Evolutionary conservation across 2,888 invertebrate species (phyloP).

Genomic region (Agrenia bidenticulata): DNA sequence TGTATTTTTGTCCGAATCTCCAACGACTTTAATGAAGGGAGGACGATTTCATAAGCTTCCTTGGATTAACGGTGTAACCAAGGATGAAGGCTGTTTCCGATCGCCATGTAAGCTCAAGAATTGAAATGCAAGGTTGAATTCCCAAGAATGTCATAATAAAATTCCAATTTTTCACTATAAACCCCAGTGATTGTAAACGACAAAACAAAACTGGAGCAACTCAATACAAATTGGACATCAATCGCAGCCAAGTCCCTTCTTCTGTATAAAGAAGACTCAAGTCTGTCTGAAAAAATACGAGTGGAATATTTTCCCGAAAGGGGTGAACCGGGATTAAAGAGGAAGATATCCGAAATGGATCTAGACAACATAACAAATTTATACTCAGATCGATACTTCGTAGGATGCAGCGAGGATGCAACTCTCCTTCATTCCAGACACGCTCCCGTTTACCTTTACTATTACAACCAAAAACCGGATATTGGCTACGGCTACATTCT

Average conservation of each 20-base stretch:
- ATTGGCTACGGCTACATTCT: conserved; percentile 30
- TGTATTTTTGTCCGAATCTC: conserved; percentile 36
- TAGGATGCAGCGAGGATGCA: conserved; percentile 28
- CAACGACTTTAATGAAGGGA: conserved; percentile 23
- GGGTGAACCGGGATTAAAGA: not conserved
- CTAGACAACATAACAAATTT: conserved; percentile 29
- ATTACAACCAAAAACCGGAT: conserved; percentile 32
- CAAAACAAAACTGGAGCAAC: conserved; percentile 19
- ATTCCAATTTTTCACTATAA: no score
- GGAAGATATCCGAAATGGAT: conserved; percentile 22
- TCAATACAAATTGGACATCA: conserved; percentile 30
- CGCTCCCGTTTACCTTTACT: conserved; percentile 36
- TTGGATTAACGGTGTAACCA: conserved; percentile 35
- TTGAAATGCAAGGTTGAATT: conserved; percentile 5
- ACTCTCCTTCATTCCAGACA: conserved; percentile 27
- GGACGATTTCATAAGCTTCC: conserved; percentile 32
- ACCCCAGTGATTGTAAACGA: conserved; percentile 27
- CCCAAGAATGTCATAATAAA: no score
- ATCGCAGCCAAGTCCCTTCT: conserved; percentile 26
- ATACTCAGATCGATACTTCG: conserved; percentile 36
- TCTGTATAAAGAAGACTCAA: conserved; percentile 21
- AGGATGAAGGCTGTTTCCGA: conserved; percentile 36
- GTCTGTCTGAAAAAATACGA: conserved; percentile 21
- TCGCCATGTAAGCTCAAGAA: conserved; percentile 19
- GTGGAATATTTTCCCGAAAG: conserved; percentile 10